Conservation (phyloP, 2,888 invertebrate species). For the Campopleginae sp. region DNA sequence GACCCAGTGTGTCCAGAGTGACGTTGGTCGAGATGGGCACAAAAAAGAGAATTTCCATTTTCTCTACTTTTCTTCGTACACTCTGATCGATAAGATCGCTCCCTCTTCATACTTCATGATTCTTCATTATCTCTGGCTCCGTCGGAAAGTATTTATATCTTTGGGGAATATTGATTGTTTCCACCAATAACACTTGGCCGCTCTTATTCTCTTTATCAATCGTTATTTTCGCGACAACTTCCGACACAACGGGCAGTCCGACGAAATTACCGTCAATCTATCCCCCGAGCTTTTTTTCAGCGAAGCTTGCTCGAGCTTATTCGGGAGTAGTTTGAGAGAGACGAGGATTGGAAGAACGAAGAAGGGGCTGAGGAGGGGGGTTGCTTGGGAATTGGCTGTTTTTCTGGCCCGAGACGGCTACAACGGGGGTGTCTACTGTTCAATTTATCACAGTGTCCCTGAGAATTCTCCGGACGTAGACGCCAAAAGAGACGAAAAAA, state of each 20-base stretch:
- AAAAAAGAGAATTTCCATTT: not conserved
- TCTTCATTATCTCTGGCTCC: conserved; percentile 5
- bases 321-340: not conserved
- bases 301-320: not conserved
- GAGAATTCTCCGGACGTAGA: conserved; percentile 47
- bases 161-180: conserved; percentile 19
- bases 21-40: not conserved
- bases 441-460: conserved; percentile 71
- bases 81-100: too few species aligned
- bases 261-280: conserved; percentile 69
- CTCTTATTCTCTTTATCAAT: not conserved
- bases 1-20: not conserved
- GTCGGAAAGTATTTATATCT: conserved; percentile 22
- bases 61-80: not conserved
- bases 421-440: conserved; percentile 59
- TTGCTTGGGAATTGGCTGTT: conserved; percentile 65
- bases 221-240: conserved; percentile 51
- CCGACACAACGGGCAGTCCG: conserved; percentile 67
- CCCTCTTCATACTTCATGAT: not conserved
- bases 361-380: not conserved
- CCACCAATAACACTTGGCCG: not conserved
- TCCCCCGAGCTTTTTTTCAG: not conserved
- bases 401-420: conserved; percentile 51
- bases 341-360: not conserved
- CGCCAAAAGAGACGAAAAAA: conserved; percentile 9